Evolutionary conservation across 1,140 invertebrate species (phyloP).

Genomic region (Brachionus manjavacas): DNA sequence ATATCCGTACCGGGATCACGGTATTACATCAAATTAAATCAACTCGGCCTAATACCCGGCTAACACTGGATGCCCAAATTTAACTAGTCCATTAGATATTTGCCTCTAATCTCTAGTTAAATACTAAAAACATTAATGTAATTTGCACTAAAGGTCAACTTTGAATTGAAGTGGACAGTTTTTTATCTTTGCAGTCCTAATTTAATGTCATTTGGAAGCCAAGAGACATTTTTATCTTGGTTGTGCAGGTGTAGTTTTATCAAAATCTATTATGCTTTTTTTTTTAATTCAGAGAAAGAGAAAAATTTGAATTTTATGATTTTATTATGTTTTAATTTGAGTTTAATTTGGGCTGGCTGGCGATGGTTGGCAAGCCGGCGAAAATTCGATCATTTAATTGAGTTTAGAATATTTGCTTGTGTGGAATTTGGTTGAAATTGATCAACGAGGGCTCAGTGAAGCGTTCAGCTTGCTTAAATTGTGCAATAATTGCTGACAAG

Average conservation of each 20-base stretch:
- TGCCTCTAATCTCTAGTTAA: neutral
- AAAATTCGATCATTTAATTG: neutral
- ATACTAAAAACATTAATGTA: neutral
- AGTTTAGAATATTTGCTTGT: neutral
- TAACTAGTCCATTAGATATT: constrained; percentile 5
- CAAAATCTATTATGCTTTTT: neutral
- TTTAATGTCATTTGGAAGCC: neutral
- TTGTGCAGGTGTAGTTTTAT: neutral
- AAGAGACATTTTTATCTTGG: neutral
- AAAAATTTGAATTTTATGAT: neutral
- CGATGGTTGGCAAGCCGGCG: neutral
- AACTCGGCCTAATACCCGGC: neutral
- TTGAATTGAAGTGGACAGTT: neutral
- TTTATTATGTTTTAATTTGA: constrained; percentile 7
- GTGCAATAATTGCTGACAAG: constrained; percentile 1
- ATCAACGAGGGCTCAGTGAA: neutral
- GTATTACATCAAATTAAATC: neutral
- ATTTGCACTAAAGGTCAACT: neutral
- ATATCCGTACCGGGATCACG: neutral
- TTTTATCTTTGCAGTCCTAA: neutral
- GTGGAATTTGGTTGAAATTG: neutral
- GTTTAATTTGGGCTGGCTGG: neutral
- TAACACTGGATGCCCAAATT: neutral
- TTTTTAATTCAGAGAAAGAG: neutral
- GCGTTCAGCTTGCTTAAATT: neutral